phyloP scores from a whole-genome alignment of 2,113 vertebrate species.

The Proterorhinus semilunaris region DNA sequence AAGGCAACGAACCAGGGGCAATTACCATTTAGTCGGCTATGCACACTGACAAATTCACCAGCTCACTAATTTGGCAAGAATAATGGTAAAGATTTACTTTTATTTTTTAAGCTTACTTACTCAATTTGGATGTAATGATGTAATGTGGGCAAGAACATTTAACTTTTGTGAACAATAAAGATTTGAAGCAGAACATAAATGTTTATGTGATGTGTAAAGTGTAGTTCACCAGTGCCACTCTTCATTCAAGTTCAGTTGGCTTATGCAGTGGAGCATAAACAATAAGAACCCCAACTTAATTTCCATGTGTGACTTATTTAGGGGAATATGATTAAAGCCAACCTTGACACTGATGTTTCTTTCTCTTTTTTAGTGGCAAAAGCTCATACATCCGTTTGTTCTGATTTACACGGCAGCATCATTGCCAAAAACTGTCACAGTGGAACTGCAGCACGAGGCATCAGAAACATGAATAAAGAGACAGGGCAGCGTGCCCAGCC shows the following conservation, averaged over 20 bases:
- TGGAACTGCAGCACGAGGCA: background rate
- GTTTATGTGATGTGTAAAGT: background rate
- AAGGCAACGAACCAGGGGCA: background rate
- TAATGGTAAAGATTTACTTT: too few species aligned
- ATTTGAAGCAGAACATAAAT: too few species aligned
- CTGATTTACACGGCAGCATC: slow-evolving; percentile 1
- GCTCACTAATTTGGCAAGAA: background rate
- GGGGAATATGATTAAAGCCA: background rate
- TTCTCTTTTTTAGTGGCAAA: background rate
- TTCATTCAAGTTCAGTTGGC: background rate
- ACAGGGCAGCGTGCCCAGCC: slow-evolving; percentile 15
- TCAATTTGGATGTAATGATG: too few species aligned
- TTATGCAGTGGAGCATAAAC: background rate
- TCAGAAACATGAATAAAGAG: slow-evolving; percentile 11
- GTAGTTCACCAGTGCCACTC: background rate
- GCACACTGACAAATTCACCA: background rate
- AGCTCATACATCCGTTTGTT: background rate
- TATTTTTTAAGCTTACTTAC: too few species aligned
- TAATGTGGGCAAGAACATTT: too few species aligned
- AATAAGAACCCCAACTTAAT: background rate
- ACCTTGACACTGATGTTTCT: slow-evolving; percentile 7
- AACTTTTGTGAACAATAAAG: background rate
- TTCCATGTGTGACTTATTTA: background rate
- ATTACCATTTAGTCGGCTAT: slow-evolving; percentile 1
- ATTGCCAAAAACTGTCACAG: background rate